These are phyloP conservation scores for Boleophthalmus pectinirostris DNA, from an alignment of 2,113 vertebrate species.

Conservation along the genomic window DNA sequence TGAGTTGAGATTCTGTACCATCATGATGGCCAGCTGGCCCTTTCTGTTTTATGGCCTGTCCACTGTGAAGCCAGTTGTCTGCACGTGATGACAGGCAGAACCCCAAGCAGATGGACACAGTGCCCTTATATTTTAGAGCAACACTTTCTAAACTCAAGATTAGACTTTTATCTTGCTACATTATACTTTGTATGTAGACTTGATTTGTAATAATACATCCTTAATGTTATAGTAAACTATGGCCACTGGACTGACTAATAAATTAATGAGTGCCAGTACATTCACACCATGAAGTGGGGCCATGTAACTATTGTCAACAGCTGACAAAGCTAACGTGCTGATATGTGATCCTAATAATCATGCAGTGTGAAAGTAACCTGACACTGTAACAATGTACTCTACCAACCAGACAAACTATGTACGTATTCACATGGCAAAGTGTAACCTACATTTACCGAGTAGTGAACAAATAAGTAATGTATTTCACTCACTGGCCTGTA, in stretches of 20 bases:
- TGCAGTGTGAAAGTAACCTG: neutral
- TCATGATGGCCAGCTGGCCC: slow-evolving; percentile 16
- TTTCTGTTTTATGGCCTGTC: slow-evolving; percentile 40
- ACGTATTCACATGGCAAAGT: neutral
- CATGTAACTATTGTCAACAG: slow-evolving; percentile 6
- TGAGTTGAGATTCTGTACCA: neutral
- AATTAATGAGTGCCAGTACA: neutral
- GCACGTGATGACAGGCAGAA: slow-evolving; percentile 38
- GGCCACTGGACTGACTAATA: too few relatives aligned
- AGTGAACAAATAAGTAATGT: neutral
- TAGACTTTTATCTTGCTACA: neutral
- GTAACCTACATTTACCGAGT: neutral
- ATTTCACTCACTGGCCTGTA: neutral
- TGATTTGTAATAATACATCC: neutral
- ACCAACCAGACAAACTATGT: neutral
- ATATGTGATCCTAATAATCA: neutral
- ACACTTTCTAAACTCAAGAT: neutral
- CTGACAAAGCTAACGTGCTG: neutral
- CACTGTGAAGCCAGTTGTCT: slow-evolving; percentile 43
- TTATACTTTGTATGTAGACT: neutral
- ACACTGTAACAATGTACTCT: slow-evolving; percentile 2
- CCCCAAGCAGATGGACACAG: slow-evolving; percentile 19
- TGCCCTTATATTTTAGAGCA: neutral
- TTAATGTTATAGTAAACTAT: neutral
- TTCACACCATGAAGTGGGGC: neutral